Percentiles rank a stretch among this genome's conserved stretches.
These are phyloP conservation scores for Pemphigus obesinymphae DNA, from an alignment of 1,140 invertebrate genomes.

Conservation along the genomic window DNA sequence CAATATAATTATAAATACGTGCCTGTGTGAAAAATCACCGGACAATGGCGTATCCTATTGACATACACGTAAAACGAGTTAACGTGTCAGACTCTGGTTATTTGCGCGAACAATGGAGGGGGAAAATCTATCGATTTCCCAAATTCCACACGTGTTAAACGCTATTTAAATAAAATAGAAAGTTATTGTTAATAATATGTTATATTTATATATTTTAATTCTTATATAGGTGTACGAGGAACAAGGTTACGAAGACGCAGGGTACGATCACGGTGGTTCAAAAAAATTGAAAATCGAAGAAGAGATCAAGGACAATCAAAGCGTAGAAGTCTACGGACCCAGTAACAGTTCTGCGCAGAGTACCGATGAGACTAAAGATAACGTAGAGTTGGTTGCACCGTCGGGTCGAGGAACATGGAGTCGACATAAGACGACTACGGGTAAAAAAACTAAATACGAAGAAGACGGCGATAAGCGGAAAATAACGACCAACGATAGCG, in stretches of 20 bases:
- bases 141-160: background rate
- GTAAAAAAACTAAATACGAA: conserved; percentile 3
- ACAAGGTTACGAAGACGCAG: conserved; percentile 72
- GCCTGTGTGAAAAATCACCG: background rate
- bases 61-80: background rate
- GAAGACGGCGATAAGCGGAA: background rate
- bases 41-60: conserved; percentile 25
- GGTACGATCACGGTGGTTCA: conserved; percentile 70
- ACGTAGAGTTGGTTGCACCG: background rate
- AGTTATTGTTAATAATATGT: background rate
- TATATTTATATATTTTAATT: too few relatives aligned
- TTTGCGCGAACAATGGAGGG: background rate
- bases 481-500: background rate
- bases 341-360: background rate
- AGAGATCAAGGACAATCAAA: conserved; percentile 40
- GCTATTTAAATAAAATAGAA: conserved; percentile 28
- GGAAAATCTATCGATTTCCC: background rate
- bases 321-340: background rate
- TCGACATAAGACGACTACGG: conserved; percentile 1
- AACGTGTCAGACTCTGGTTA: background rate
- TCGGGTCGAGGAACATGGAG: conserved; percentile 13
- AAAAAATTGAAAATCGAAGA: conserved; percentile 59
- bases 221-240: conserved; percentile 62
- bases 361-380: conserved; percentile 13
- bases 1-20: background rate